Evolutionary conservation across 2,888 invertebrate species (phyloP).

Genomic region (Lissonota sp.): DNA sequence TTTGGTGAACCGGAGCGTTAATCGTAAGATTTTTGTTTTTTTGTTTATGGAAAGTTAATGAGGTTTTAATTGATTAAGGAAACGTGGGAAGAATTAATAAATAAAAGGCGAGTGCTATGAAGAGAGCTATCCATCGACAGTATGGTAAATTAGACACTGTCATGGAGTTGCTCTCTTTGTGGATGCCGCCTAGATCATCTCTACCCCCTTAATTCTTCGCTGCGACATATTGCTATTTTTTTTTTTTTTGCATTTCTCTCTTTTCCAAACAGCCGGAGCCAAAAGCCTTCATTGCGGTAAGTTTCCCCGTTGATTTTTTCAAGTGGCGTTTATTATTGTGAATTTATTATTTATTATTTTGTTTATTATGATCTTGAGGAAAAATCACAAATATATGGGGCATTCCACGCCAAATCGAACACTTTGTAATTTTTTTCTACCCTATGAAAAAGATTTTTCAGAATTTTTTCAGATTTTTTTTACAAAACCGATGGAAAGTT

Average conservation of each 20-base stretch:
- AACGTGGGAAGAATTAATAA: conserved; percentile 1
- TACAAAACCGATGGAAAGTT: too few relatives aligned
- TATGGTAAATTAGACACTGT: conserved; percentile 97
- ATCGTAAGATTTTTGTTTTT: too few relatives aligned
- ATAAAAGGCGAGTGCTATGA: conserved; percentile 86
- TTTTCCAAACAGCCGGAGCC: neutral
- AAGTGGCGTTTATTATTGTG: neutral
- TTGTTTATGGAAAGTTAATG: neutral
- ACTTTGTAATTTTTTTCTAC: too few relatives aligned
- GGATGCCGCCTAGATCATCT: conserved; percentile 90
- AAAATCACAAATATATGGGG: neutral
- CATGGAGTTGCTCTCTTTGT: conserved; percentile 99
- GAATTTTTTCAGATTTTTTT: too few relatives aligned
- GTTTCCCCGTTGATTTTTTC: too few relatives aligned
- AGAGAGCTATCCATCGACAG: conserved; percentile 99
- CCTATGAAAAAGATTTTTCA: too few relatives aligned
- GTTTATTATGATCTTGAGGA: too few relatives aligned
- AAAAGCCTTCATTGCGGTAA: neutral
- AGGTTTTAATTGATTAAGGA: neutral
- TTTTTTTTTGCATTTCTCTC: conserved; percentile 10
- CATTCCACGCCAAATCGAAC: too few relatives aligned
- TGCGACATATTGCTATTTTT: neutral
- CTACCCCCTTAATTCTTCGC: too few relatives aligned
- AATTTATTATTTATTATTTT: neutral
- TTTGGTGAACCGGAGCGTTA: conserved; percentile 20